Conservation (phyloP, 1,140 invertebrate genomes). For the Diorhabda sublineata region DNA sequence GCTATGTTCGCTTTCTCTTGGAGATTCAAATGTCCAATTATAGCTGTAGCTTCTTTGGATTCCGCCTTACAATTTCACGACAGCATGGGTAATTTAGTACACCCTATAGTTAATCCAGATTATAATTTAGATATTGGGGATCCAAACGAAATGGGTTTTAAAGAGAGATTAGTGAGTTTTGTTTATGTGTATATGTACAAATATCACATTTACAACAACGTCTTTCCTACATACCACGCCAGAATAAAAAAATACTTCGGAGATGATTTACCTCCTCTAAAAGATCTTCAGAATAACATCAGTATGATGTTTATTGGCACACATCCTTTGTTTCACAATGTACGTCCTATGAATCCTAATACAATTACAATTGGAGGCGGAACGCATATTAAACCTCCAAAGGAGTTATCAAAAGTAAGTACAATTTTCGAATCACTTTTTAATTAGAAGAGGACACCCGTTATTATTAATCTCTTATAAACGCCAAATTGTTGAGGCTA, state of each 20-base stretch:
- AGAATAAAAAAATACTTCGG: conserved; percentile 47
- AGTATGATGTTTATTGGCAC: conserved; percentile 54
- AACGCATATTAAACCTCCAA: conserved; percentile 47
- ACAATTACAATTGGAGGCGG: conserved; percentile 52
- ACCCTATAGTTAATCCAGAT: conserved; percentile 48
- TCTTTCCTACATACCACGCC: conserved; percentile 35
- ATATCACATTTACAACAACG: conserved; percentile 7
- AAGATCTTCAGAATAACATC: conserved; percentile 49
- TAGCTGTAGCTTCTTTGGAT: conserved; percentile 29
- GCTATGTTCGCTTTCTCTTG: conserved; percentile 31
- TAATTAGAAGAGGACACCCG: too few relatives aligned
- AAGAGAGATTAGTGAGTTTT: conserved; percentile 26
- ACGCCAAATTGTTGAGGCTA: too few relatives aligned
- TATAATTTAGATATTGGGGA: conserved; percentile 23
- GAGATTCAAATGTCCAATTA: conserved; percentile 38
- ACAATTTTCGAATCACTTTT: too few relatives aligned
- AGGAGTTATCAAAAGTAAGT: conserved; percentile 40
- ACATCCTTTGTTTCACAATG: conserved; percentile 48
- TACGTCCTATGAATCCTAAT: conserved; percentile 48
- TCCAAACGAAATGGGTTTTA: conserved; percentile 16
- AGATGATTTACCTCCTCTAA: conserved; percentile 43
- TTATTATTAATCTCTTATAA: too few relatives aligned
- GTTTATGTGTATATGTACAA: conserved; percentile 15
- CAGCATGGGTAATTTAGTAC: conserved; percentile 46
- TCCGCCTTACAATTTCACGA: conserved; percentile 22